Conservation (phyloP, 1,140 invertebrate genomes). For the Calliphora vicina region DNA sequence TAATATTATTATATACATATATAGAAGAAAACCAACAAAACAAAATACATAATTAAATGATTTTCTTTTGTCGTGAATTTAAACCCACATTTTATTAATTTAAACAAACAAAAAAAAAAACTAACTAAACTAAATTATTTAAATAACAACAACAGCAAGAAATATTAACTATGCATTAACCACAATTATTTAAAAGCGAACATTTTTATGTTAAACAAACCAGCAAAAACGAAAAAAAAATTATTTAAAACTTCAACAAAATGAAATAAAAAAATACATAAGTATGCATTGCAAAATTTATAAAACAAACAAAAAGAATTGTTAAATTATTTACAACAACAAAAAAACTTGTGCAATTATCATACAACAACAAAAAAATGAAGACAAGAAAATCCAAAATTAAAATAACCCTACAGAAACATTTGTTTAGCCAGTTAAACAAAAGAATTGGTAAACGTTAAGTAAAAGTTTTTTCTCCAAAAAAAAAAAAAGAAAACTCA, state of each 20-base stretch:
- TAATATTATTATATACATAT: neutral
- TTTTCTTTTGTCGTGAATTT: neutral
- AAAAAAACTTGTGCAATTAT: constrained; percentile 2
- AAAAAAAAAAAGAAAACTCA: too few relatives aligned
- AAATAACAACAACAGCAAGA: too few relatives aligned
- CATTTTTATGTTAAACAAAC: neutral
- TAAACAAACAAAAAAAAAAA: neutral
- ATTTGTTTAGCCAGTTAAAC: too few relatives aligned
- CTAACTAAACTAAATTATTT: neutral
- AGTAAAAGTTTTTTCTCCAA: too few relatives aligned
- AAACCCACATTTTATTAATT: neutral
- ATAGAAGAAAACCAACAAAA: neutral
- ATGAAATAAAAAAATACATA: neutral
- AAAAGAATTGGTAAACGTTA: too few relatives aligned
- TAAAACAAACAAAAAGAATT: too few relatives aligned
- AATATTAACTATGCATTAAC: neutral
- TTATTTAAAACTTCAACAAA: neutral
- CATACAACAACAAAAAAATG: neutral
- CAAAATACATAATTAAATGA: constrained; percentile 2
- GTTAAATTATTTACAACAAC: neutral
- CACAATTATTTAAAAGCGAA: neutral
- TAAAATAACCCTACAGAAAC: too few relatives aligned
- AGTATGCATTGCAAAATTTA: neutral
- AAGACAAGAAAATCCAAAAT: too few relatives aligned
- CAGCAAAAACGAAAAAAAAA: neutral